Conservation (phyloP, 1,140 invertebrate species). For the Plectrocnemia conspersa region DNA sequence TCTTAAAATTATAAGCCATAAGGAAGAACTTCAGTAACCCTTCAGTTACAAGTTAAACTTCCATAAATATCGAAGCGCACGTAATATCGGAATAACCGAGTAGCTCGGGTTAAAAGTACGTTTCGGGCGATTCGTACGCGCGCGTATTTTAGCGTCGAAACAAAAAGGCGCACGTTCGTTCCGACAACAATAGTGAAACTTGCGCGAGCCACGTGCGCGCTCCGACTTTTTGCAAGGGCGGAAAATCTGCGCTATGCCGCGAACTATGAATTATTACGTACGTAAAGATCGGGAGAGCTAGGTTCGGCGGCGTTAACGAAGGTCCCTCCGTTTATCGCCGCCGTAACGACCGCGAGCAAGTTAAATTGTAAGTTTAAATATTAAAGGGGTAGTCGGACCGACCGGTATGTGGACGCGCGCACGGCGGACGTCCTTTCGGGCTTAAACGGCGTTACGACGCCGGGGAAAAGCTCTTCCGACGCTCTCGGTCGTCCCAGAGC, state of each 20-base stretch:
- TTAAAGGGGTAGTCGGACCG: conserved; percentile 21
- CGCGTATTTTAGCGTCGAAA: not conserved
- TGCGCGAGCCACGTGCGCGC: no score
- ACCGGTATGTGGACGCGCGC: conserved; percentile 7
- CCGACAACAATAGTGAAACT: not conserved
- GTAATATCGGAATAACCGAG: conserved; percentile 13
- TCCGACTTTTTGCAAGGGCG: no score
- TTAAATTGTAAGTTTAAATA: conserved; percentile 26
- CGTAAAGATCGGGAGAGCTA: not conserved
- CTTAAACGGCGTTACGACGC: not conserved
- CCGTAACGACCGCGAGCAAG: conserved; percentile 18
- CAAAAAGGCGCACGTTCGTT: not conserved
- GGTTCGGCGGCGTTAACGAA: conserved; percentile 8
- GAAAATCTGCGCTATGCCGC: no score
- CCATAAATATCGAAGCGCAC: conserved; percentile 24
- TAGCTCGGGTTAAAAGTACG: not conserved
- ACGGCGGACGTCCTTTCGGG: conserved; percentile 5
- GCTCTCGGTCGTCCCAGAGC: not conserved
- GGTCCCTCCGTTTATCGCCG: conserved; percentile 20
- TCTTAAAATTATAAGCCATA: conserved; percentile 22
- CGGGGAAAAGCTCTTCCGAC: not conserved
- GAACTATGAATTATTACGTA: not conserved
- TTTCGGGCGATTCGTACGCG: not conserved
- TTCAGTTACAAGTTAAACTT: conserved; percentile 26
- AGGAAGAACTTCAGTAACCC: conserved; percentile 25